These are phyloP conservation scores for Oophaga sylvatica DNA, from an alignment of 2,797 vertebrate species.

Conservation along the genomic window DNA sequence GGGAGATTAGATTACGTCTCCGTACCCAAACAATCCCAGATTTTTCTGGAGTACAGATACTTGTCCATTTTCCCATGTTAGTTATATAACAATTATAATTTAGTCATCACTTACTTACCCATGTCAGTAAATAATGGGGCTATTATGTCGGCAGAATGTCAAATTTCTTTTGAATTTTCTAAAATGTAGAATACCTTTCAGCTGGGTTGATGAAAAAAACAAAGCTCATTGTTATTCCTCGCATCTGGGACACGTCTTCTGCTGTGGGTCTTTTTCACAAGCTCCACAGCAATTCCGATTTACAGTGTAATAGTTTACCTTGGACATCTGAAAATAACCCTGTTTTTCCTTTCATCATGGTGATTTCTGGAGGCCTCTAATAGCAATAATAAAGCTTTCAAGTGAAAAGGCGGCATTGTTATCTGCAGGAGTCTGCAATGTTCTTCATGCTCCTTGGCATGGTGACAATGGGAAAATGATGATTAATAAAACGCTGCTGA, in stretches of 20 bases:
- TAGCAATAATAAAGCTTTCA: slow-evolving; percentile 39
- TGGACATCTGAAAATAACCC: slow-evolving; percentile 56
- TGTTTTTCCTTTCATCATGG: slow-evolving; percentile 51
- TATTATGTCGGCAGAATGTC: slow-evolving; percentile 34
- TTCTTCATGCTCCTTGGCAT: slow-evolving; percentile 24
- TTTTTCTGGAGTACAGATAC: neutral
- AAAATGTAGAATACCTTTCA: slow-evolving; percentile 43
- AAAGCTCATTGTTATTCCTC: slow-evolving; percentile 46
- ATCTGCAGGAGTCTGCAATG: slow-evolving; percentile 15
- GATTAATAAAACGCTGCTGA: slow-evolving; percentile 33
- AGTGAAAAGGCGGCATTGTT: slow-evolving; percentile 53
- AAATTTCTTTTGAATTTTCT: slow-evolving; percentile 7
- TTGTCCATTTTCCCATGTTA: neutral
- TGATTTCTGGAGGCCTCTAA: slow-evolving; percentile 48
- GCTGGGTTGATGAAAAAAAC: slow-evolving; percentile 23
- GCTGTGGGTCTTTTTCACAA: slow-evolving; percentile 24
- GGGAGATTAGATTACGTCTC: too few species aligned
- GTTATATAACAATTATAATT: slow-evolving; percentile 19
- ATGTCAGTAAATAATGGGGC: slow-evolving; percentile 38
- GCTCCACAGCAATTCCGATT: slow-evolving; percentile 16
- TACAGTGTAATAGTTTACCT: slow-evolving; percentile 32
- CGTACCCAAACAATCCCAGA: neutral
- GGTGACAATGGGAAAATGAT: slow-evolving; percentile 50
- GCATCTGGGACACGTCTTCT: slow-evolving; percentile 40
- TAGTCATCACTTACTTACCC: slow-evolving; percentile 18